A percentile compares a stretch with the other conserved stretches of the same genome.
These are phyloP conservation scores for Periparus ater DNA, from an alignment of 2,797 vertebrate species.

Conservation along the genomic window DNA sequence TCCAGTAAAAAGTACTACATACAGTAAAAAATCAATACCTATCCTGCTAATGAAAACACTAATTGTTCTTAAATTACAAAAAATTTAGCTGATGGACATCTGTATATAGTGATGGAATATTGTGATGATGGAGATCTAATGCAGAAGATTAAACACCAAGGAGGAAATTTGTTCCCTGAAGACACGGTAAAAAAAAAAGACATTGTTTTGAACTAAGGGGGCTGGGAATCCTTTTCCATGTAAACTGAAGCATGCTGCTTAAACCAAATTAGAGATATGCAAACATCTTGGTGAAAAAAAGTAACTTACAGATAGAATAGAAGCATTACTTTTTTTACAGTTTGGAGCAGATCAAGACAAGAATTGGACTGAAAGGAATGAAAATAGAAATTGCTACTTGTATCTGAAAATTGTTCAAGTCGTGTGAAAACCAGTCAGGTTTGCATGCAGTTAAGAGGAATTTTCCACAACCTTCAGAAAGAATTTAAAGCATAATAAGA, in stretches of 20 bases:
- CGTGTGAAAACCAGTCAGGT: neutral
- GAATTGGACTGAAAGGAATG: neutral
- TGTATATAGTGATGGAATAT: conserved; percentile 93
- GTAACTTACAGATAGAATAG: neutral
- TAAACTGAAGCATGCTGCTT: neutral
- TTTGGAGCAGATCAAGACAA: neutral
- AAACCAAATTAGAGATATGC: neutral
- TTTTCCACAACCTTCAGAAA: neutral
- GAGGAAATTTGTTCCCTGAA: conserved; percentile 81
- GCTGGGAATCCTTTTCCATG: neutral
- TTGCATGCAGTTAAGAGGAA: neutral
- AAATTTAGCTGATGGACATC: conserved; percentile 80
- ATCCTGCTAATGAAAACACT: neutral
- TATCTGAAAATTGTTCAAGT: neutral
- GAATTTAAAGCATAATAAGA: neutral
- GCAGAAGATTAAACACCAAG: conserved; percentile 87
- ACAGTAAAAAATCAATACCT: neutral
- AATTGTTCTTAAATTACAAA: conserved; percentile 29
- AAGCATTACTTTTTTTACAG: neutral
- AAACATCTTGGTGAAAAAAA: neutral
- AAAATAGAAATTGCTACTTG: neutral
- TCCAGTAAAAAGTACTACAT: neutral
- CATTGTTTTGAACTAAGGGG: neutral
- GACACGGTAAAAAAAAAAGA: conserved; percentile 79
- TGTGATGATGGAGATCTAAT: conserved; percentile 93